Base-by-base conservation (phyloP, 2,888 invertebrate species). In the Drosophila peninsularis region DNA sequence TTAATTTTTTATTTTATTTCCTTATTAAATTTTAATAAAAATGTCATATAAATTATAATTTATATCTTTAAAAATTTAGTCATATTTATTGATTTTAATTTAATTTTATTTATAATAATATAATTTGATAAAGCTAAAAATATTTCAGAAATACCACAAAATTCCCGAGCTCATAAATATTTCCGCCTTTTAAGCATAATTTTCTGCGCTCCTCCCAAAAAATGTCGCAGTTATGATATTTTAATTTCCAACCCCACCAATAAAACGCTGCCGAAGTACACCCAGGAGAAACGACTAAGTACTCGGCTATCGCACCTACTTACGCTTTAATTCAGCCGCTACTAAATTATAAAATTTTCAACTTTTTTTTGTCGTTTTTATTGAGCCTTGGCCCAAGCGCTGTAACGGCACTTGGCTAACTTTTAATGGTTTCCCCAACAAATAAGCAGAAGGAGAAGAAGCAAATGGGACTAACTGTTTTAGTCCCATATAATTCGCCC, bases 381-480 rank as follows among this genome's bases (percentile, higher is more conserved):
- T 50, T 66, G 36, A 55, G 36, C 9, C 9, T 37, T 34, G 24
- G 6, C 36, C 44, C 49, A 70, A 70, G 49, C 64, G 60, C 70
- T 75, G 70, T 64, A 75, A 75, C 58, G 64, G 55, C 62, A 71
- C 61, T 76, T 71, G 42, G 37, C 24, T 34, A 66, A 71, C 58
- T 62, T 75, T 67, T 62, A 71, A 77, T 77, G 67, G 56, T 13
- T 44, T 41, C 47, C 27, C 44, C 44, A 32, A 52, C 13, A 19
- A 21, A 53, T 2, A n/a, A 10, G 17, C 3, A 24, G 24, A 14
- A 24, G 44, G 14, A 44, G 17, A 41, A 34, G 47, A 47, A 60
- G 19, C 13, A 13, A 32, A 50, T 9, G 10, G 60, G 30, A 17
- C 37, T 52, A 57, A 34, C 36, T 57, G 57, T 49, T 50, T 44